Evolutionary conservation across 2,797 vertebrate species (phyloP).

Genomic region (Spinus pinus): DNA sequence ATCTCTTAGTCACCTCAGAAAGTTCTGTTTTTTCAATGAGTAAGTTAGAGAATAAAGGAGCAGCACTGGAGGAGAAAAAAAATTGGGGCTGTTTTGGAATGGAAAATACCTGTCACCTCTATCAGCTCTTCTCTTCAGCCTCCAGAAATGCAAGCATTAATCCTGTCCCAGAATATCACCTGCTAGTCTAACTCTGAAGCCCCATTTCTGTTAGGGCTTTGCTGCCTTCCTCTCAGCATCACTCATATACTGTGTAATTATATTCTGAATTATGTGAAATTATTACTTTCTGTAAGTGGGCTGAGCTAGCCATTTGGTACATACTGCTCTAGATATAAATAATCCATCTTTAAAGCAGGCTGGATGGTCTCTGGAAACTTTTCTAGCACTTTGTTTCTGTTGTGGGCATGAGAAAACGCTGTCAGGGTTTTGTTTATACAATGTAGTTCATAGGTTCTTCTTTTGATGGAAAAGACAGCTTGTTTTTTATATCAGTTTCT

Average conservation of each 20-base stretch:
- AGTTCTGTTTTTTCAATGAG: not conserved
- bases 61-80: not conserved
- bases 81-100: not conserved
- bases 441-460: not conserved
- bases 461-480: not conserved
- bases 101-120: not conserved
- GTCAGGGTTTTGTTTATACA: not conserved
- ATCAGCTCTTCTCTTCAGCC: not conserved
- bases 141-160: not conserved
- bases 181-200: not conserved
- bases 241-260: not conserved
- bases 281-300: not conserved
- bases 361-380: not conserved
- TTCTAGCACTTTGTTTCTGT: not conserved
- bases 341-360: not conserved
- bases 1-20: not conserved
- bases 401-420: not conserved
- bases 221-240: fast-evolving
- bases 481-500: not conserved
- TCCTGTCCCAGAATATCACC: not conserved
- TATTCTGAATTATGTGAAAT: not conserved
- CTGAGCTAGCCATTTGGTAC: not conserved
- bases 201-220: not conserved
- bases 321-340: not conserved
- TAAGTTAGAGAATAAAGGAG: not conserved